Conservation (phyloP, 2,113 vertebrate species). For the Chrysochloris asiatica region DNA sequence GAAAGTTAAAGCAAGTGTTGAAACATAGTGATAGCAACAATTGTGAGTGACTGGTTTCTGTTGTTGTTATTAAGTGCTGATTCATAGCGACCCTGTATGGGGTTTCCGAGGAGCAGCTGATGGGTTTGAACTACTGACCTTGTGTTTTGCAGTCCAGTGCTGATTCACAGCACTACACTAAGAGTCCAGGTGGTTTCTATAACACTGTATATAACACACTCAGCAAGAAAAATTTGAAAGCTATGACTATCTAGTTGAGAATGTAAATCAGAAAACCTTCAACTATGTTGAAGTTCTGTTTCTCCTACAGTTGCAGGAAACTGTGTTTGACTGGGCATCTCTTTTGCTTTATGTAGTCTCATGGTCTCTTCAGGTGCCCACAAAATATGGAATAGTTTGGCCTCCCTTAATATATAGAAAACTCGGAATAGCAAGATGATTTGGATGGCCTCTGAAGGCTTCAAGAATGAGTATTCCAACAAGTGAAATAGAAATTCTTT, state of each 20-base stretch:
- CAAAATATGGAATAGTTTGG: background rate
- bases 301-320: background rate
- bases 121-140: too few relatives aligned
- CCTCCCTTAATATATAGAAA: background rate
- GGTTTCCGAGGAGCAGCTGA: too few relatives aligned
- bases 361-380: background rate
- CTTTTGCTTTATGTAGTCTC: background rate
- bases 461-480: background rate
- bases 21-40: background rate
- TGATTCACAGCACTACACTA: too few relatives aligned
- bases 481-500: background rate
- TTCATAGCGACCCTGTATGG: too few relatives aligned
- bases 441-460: background rate
- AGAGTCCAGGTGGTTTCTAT: background rate
- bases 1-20: background rate
- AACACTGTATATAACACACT: background rate
- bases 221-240: background rate
- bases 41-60: too few relatives aligned
- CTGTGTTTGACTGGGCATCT: background rate
- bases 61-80: too few relatives aligned
- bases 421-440: background rate
- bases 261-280: background rate
- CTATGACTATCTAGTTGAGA: background rate
- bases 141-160: too few relatives aligned
- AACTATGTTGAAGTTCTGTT: background rate